A percentile compares a stretch with the other conserved stretches of the same genome.
phyloP scores from a whole-genome alignment of 2,888 invertebrate species.

The Quadriops clusia region DNA sequence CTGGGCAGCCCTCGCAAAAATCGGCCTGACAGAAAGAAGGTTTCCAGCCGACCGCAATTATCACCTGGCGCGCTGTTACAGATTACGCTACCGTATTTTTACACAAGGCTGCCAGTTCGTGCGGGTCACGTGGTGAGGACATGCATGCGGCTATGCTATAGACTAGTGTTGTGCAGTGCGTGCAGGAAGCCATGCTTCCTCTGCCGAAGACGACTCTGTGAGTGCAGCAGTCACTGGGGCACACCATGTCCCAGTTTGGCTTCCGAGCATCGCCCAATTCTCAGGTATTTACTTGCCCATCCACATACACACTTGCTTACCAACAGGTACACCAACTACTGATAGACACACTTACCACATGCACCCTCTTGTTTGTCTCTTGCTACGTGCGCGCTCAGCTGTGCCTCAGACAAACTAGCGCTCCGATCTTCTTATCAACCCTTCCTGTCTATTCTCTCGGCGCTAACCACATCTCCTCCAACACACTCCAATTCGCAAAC shows the following conservation, averaged over 20 bases:
- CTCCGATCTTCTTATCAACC: slow-evolving; percentile 2
- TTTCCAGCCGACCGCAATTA: slow-evolving; percentile 41
- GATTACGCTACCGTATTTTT: slow-evolving; percentile 21
- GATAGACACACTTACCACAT: slow-evolving; percentile 6
- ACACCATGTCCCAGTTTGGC: slow-evolving; percentile 57
- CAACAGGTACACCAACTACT: slow-evolving; percentile 12
- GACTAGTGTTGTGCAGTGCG: slow-evolving; percentile 21
- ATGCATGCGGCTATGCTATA: slow-evolving; percentile 13
- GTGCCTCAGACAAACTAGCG: not conserved
- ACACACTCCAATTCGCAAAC: not conserved
- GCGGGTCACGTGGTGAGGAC: slow-evolving; percentile 20
- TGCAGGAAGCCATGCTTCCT: slow-evolving; percentile 34
- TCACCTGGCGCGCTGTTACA: slow-evolving; percentile 33
- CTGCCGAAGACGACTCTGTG: slow-evolving; percentile 33
- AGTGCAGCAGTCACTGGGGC: slow-evolving; percentile 38
- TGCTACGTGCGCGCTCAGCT: slow-evolving; percentile 4
- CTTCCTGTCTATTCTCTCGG: not conserved
- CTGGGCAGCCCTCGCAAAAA: slow-evolving; percentile 44
- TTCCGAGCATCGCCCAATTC: slow-evolving; percentile 53
- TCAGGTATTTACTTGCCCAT: slow-evolving; percentile 38
- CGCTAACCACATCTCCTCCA: not conserved
- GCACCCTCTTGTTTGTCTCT: not conserved
- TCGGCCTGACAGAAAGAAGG: slow-evolving; percentile 44
- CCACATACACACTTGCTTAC: slow-evolving; percentile 14
- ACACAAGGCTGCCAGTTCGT: slow-evolving; percentile 14